Evolutionary conservation across 2,797 vertebrate genomes (phyloP).

Genomic region (Picus viridis): DNA sequence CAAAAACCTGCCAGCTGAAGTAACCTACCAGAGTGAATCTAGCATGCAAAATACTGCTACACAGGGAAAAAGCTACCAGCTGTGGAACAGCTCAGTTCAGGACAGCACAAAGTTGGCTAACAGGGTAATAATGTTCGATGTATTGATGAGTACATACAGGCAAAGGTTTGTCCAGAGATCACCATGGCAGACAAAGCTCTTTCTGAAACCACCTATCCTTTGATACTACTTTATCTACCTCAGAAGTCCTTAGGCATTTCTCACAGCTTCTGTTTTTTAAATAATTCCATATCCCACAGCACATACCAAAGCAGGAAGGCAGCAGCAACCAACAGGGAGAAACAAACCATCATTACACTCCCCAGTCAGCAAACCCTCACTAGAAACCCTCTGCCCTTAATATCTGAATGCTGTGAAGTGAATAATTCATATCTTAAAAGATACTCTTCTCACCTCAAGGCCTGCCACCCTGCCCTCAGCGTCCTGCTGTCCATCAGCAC

Average conservation of each 20-base stretch:
- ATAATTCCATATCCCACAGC: background rate
- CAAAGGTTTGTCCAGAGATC: background rate
- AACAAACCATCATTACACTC: background rate
- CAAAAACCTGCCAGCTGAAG: background rate
- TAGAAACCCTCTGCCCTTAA: background rate
- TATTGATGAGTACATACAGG: background rate
- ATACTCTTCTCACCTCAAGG: conserved; percentile 80
- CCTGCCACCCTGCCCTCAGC: conserved; percentile 73
- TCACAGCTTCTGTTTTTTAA: background rate
- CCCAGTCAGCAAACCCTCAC: background rate
- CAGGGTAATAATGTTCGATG: background rate
- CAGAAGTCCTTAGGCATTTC: background rate
- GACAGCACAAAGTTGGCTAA: background rate
- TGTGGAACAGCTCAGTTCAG: background rate
- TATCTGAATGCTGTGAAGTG: background rate
- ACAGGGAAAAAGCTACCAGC: background rate
- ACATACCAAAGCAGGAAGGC: background rate
- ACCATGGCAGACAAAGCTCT: background rate
- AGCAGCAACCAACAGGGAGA: background rate
- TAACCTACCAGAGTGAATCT: background rate
- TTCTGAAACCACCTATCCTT: background rate
- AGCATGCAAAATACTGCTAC: background rate
- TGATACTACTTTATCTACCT: background rate
- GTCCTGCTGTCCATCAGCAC: conserved; percentile 71
- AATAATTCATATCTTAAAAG: background rate